These are phyloP conservation scores for Apostichopus japonicus DNA, from an alignment of 35 echinoderm and acorn worm genomes.

Conservation along the genomic window DNA sequence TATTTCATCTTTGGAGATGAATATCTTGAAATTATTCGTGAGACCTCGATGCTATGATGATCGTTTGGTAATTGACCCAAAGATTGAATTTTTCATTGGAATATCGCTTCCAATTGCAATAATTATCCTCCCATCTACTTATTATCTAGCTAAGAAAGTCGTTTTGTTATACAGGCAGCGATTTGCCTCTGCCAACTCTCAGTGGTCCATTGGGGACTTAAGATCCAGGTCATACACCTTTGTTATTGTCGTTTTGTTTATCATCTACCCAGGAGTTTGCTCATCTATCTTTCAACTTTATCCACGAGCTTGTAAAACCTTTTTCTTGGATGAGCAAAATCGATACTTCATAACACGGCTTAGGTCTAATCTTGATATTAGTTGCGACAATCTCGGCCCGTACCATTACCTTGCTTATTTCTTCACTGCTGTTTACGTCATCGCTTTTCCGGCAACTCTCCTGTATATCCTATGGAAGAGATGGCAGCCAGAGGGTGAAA, in stretches of 20 bases:
- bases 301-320: constrained; percentile 40
- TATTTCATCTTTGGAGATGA: background rate
- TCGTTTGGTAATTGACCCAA: background rate
- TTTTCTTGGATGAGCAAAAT: background rate
- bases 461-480: background rate
- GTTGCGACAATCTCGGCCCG: background rate
- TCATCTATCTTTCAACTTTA: constrained; percentile 38
- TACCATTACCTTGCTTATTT: constrained; percentile 28
- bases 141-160: background rate
- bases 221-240: background rate
- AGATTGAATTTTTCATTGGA: constrained; percentile 43
- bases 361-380: constrained; percentile 13
- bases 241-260: constrained; percentile 42
- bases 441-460: background rate
- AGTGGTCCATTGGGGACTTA: background rate
- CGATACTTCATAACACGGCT: background rate
- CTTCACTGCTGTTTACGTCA: background rate
- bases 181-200: too few relatives aligned
- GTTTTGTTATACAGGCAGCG: too few relatives aligned
- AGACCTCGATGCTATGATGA: constrained; percentile 33
- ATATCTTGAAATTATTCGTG: constrained; percentile 21
- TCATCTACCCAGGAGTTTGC: constrained; percentile 44
- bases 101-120: background rate
- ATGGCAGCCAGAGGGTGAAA: background rate
- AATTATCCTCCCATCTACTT: background rate